phyloP scores from a whole-genome alignment of 2,113 vertebrate species.

The Dicaeum eximium region DNA sequence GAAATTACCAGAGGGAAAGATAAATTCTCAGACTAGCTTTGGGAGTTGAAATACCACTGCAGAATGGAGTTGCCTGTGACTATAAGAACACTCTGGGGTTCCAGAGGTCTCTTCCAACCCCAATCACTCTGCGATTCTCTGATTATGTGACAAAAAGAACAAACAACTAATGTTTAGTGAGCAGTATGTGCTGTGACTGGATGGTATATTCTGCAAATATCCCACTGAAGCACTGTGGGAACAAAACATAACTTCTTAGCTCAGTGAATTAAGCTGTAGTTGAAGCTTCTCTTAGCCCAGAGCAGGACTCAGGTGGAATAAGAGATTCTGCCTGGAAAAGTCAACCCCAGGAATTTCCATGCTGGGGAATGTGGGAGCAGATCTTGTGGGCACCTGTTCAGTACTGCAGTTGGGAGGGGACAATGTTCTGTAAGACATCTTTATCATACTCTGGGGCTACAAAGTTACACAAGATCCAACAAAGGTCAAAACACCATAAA shows the following conservation, averaged over 20 bases:
- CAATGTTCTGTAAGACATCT: neutral
- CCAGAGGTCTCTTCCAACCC: neutral
- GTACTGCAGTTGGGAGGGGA: neutral
- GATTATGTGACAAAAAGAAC: neutral
- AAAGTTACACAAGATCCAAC: neutral
- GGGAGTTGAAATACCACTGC: neutral
- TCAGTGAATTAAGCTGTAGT: neutral
- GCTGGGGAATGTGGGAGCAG: neutral
- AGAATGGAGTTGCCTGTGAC: neutral
- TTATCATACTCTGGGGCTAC: neutral
- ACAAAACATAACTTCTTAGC: conserved; percentile 11
- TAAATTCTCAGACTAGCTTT: neutral
- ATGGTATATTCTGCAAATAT: conserved; percentile 28
- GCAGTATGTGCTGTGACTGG: neutral
- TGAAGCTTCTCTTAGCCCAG: neutral
- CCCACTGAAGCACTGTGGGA: neutral
- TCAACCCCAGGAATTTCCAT: neutral
- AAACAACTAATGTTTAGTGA: conserved; percentile 21
- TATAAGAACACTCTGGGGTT: neutral
- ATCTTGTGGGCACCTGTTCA: neutral
- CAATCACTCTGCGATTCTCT: neutral
- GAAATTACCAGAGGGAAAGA: neutral
- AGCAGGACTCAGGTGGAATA: neutral
- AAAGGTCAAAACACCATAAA: neutral
- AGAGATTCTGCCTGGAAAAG: neutral